Evolutionary conservation across 35 echinoderm and acorn worm genomes (phyloP).

Genomic region (Hemicentrotus pulcherrimus): DNA sequence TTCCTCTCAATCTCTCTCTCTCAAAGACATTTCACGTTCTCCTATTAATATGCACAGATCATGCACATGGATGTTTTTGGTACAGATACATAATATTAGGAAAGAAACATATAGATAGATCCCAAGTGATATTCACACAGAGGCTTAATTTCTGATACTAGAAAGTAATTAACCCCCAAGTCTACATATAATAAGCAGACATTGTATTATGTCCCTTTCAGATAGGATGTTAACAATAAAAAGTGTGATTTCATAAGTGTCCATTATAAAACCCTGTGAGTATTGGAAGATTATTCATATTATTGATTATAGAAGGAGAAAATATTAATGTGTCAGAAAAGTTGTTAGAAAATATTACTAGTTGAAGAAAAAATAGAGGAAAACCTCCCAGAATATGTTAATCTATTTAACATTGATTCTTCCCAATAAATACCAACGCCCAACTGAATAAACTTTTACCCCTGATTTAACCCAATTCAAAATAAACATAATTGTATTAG

Average conservation of each 20-base stretch:
- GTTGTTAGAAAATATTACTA: neutral
- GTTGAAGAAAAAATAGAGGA: neutral
- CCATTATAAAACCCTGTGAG: neutral
- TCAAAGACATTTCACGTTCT: too few species aligned
- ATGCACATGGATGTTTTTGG: too few species aligned
- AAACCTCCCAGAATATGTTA: neutral
- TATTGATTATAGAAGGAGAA: neutral
- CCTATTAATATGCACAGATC: too few species aligned
- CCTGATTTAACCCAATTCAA: neutral
- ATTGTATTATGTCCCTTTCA: neutral
- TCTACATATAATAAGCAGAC: neutral
- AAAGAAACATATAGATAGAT: too few species aligned
- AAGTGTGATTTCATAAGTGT: neutral
- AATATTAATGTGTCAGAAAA: neutral
- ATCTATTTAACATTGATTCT: too few species aligned
- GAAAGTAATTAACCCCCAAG: neutral
- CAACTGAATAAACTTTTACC: neutral
- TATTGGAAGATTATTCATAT: neutral
- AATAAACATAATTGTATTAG: neutral
- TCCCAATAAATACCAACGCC: too few species aligned
- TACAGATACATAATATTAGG: too few species aligned
- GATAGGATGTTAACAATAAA: neutral
- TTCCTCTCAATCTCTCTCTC: too few species aligned
- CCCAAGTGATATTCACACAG: too few species aligned
- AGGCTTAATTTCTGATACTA: too few species aligned